phyloP scores from a whole-genome alignment of 1,140 invertebrate genomes.

The Aleiodes sp. region DNA sequence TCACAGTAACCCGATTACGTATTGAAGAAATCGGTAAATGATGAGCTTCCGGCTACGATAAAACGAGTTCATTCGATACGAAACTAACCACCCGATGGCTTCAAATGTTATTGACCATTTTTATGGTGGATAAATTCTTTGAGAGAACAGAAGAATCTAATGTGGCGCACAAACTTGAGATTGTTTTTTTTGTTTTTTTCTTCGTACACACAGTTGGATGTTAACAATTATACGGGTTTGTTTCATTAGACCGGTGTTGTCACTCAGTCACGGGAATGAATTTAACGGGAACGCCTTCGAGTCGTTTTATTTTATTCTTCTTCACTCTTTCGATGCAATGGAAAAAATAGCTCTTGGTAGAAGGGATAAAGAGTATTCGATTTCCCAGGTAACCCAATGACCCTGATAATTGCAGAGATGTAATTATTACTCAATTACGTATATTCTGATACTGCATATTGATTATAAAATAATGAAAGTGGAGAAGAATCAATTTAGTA shows the following conservation, averaged over 20 bases:
- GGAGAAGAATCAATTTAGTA: too few species aligned
- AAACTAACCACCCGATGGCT: too few species aligned
- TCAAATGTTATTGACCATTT: slow-evolving; percentile 26
- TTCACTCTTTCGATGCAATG: background rate
- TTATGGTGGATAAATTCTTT: background rate
- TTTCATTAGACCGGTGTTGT: slow-evolving; percentile 29
- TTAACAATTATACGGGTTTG: background rate
- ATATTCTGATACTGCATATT: too few species aligned
- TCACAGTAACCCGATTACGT: slow-evolving; percentile 19
- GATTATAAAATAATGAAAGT: slow-evolving; percentile 36
- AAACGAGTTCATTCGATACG: slow-evolving; percentile 31
- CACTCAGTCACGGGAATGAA: slow-evolving; percentile 5
- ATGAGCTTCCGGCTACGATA: slow-evolving; percentile 30
- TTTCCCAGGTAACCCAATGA: slow-evolving; percentile 34
- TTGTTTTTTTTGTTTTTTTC: too few species aligned
- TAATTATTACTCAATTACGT: slow-evolving; percentile 33
- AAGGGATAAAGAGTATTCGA: slow-evolving; percentile 24
- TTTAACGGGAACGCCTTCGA: background rate
- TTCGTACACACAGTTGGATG: background rate
- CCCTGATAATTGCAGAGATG: slow-evolving; percentile 37
- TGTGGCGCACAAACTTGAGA: slow-evolving; percentile 16
- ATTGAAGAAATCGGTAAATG: slow-evolving; percentile 30
- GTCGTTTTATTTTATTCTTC: slow-evolving; percentile 8
- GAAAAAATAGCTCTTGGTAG: background rate
- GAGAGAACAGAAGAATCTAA: background rate